These are phyloP conservation scores for Clistopyga incitator DNA, from an alignment of 2,888 invertebrate species.

Conservation along the genomic window DNA sequence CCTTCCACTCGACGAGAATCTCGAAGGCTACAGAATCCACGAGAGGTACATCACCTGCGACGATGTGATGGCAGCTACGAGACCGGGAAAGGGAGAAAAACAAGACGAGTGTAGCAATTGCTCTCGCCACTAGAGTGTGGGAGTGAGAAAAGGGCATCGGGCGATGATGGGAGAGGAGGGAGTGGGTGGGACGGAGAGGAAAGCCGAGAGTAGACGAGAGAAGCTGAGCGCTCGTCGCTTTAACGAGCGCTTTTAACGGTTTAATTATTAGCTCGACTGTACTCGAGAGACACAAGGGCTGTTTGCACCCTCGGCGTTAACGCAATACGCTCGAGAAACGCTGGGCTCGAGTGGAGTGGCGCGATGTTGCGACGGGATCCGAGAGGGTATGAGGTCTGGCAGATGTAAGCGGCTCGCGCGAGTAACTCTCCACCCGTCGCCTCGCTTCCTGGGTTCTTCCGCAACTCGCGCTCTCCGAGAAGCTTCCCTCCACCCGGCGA, in stretches of 20 bases:
- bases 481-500: conserved; percentile 33
- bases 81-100: neutral
- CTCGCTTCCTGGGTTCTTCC: conserved; percentile 44
- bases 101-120: neutral
- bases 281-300: conserved; percentile 74
- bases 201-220: conserved; percentile 31
- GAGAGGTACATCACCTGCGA: neutral
- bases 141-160: conserved; percentile 14
- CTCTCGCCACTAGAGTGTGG: neutral
- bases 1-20: neutral
- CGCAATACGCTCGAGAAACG: conserved; percentile 78
- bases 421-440: conserved; percentile 55
- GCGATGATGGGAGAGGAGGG: conserved; percentile 31
- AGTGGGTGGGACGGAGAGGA: conserved; percentile 32
- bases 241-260: conserved; percentile 80
- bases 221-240: conserved; percentile 67
- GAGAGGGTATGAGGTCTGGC: conserved; percentile 46
- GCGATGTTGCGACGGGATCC: conserved; percentile 10
- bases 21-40: neutral
- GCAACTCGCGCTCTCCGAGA: conserved; percentile 13
- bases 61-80: conserved; percentile 1
- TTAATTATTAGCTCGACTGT: conserved; percentile 82
- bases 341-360: conserved; percentile 32
- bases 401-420: conserved; percentile 63
- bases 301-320: conserved; percentile 82